Percentiles rank a stretch among this genome's conserved stretches.
These are phyloP conservation scores for Dasysyrphus tricinctus DNA, from an alignment of 2,888 invertebrate species.

Conservation along the genomic window DNA sequence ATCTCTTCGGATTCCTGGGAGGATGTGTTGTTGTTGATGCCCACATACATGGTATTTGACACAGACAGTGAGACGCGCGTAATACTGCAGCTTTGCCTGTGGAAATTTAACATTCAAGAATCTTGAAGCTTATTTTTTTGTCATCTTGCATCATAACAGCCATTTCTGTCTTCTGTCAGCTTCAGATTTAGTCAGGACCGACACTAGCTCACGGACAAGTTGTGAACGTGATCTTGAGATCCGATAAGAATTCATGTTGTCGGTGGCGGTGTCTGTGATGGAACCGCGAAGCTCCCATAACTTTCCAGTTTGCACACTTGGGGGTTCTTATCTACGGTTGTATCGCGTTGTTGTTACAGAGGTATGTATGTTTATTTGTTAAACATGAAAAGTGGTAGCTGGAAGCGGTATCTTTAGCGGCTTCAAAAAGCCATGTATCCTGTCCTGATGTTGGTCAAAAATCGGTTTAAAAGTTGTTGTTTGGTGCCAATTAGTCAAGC, in stretches of 20 bases:
- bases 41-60: slow-evolving; percentile 47
- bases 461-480: slow-evolving; percentile 52
- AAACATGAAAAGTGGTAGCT: slow-evolving; percentile 70
- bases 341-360: slow-evolving; percentile 64
- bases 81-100: slow-evolving; percentile 46
- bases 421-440: slow-evolving; percentile 25
- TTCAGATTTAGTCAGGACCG: slow-evolving; percentile 8
- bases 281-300: slow-evolving; percentile 65
- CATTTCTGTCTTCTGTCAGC: slow-evolving; percentile 46
- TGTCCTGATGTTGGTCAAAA: slow-evolving; percentile 49
- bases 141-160: slow-evolving; percentile 44
- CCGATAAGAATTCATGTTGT: slow-evolving; percentile 48
- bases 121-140: slow-evolving; percentile 44
- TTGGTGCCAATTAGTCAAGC: slow-evolving; percentile 60
- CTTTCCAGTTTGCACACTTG: slow-evolving; percentile 53
- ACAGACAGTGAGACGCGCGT: slow-evolving; percentile 41
- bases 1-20: slow-evolving; percentile 50
- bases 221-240: slow-evolving; percentile 47
- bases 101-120: slow-evolving; percentile 14
- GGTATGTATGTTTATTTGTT: slow-evolving; percentile 61
- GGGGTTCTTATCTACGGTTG: slow-evolving; percentile 65
- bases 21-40: slow-evolving; percentile 39
- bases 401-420: slow-evolving; percentile 54
- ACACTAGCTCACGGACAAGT: slow-evolving; percentile 50
- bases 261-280: slow-evolving; percentile 24